phyloP scores from a whole-genome alignment of 2,797 vertebrate genomes.

The Sebastes taczanowskii region DNA sequence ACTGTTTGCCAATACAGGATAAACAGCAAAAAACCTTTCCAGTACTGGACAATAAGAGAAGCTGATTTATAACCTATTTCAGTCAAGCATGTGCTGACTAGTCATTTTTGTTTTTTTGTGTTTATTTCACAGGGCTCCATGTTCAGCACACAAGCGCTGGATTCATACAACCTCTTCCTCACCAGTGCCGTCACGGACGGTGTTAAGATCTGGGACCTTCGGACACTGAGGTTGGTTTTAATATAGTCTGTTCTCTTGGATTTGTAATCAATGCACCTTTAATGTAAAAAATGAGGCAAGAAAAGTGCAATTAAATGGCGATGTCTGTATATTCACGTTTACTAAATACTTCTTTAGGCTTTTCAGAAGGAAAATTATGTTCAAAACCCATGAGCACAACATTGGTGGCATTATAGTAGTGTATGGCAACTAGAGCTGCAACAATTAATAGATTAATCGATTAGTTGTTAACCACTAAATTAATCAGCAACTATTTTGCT shows the following conservation, averaged over 20 bases:
- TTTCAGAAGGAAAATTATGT: neutral
- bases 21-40: conserved; percentile 21
- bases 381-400: neutral
- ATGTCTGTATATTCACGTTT: neutral
- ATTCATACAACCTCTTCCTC: conserved; percentile 89
- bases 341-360: neutral
- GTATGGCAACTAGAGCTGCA: neutral
- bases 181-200: conserved; percentile 88
- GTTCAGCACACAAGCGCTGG: conserved; percentile 82
- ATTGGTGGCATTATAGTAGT: neutral
- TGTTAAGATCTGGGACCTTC: conserved; percentile 92
- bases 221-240: conserved; percentile 85
- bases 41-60: conserved; percentile 2
- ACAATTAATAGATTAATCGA: too few relatives aligned
- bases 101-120: conserved; percentile 21
- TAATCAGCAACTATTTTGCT: too few relatives aligned
- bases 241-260: neutral
- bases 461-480: too few relatives aligned
- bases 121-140: conserved; percentile 84
- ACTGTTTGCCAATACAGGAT: conserved; percentile 16
- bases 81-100: conserved; percentile 43
- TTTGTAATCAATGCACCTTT: neutral
- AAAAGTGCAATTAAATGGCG: neutral
- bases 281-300: neutral
- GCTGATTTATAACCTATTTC: conserved; percentile 41